These are phyloP conservation scores for Panthera tigris DNA, from an alignment of 2,113 vertebrate genomes.

Conservation along the genomic window DNA sequence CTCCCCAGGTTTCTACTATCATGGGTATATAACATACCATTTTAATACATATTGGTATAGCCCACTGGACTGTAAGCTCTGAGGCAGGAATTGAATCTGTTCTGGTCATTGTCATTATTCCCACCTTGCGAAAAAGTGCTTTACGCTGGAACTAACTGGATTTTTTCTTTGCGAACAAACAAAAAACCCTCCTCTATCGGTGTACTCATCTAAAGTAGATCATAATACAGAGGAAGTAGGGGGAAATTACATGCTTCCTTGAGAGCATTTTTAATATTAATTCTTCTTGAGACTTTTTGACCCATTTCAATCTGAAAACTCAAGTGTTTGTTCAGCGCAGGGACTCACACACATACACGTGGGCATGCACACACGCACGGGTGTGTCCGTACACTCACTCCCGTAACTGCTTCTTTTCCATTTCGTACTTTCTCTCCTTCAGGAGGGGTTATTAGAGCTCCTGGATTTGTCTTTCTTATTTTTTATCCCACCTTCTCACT, in stretches of 20 bases:
- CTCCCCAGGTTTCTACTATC: not conserved
- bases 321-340: not conserved
- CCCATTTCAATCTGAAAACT: not conserved
- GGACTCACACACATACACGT: not conserved
- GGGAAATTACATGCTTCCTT: not conserved
- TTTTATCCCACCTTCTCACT: not conserved
- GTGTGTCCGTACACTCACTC: rapidly evolving
- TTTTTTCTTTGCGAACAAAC: not conserved
- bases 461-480: not conserved
- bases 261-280: not conserved
- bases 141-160: not conserved
- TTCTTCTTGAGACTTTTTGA: not conserved
- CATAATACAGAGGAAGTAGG: not conserved
- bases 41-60: not conserved
- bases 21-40: not conserved
- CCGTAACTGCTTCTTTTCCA: not conserved
- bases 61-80: not conserved
- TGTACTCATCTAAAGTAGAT: not conserved
- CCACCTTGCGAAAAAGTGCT: not conserved
- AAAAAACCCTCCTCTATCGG: not conserved
- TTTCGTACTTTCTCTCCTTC: not conserved
- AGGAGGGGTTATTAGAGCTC: not conserved
- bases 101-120: not conserved
- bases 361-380: rapidly evolving
- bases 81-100: not conserved